Conservation (phyloP, 53 echinoderm and acorn worm genomes). For the Paracentrotus lividus region DNA sequence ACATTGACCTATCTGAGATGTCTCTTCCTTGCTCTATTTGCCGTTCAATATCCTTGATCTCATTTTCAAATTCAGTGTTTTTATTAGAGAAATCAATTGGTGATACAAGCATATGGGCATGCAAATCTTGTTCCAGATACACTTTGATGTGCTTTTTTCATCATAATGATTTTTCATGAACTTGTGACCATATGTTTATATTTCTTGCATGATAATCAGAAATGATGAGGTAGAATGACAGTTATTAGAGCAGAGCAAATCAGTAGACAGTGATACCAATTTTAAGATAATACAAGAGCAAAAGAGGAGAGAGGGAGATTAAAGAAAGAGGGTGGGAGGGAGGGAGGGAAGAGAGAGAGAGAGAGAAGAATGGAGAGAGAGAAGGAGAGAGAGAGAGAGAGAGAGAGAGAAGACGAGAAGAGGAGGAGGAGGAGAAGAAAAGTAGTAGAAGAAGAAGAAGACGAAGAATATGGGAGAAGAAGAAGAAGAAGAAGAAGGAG, state of each 20-base stretch:
- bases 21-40: not conserved
- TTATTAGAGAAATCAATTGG: not conserved
- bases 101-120: not conserved
- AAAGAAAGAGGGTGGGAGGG: not conserved
- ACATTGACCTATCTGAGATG: not conserved
- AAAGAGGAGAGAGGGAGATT: not conserved
- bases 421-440: not conserved
- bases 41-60: conserved; percentile 12
- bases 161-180: not conserved
- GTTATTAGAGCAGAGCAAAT: not conserved
- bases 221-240: not conserved
- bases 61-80: not conserved
- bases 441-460: not conserved
- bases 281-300: not conserved
- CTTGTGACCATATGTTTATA: not conserved
- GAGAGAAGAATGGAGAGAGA: not conserved
- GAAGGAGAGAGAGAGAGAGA: not conserved
- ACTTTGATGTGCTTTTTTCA: not conserved
- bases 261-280: not conserved
- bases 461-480: not conserved
- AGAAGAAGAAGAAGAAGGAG: not conserved
- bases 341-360: not conserved
- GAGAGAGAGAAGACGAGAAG: not conserved
- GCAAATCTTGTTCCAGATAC: not conserved
- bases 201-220: not conserved